Conservation (phyloP, 2,888 invertebrate species). For the Spisula solida region DNA sequence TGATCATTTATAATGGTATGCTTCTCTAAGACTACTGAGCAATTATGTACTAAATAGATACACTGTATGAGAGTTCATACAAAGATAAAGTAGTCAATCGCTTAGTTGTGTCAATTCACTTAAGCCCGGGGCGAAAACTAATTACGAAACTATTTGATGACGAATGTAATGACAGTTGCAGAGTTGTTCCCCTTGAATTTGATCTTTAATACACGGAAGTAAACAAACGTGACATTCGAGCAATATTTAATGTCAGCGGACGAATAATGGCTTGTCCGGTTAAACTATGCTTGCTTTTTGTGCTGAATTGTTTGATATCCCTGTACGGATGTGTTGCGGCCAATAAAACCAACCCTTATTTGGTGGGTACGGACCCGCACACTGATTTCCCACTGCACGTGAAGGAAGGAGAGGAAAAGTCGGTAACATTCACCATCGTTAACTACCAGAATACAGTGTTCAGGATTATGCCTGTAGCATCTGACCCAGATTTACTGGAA, state of each 20-base stretch:
- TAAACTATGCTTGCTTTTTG: conserved; percentile 61
- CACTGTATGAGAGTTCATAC: no score
- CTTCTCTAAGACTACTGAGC: no score
- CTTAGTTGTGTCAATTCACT: neutral
- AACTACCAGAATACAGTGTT: conserved; percentile 48
- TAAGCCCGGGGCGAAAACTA: neutral
- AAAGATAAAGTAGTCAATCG: no score
- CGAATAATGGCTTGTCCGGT: conserved; percentile 67
- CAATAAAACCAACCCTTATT: conserved; percentile 61
- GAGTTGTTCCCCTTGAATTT: conserved; percentile 36
- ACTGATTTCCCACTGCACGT: conserved; percentile 55
- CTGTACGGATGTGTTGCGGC: conserved; percentile 59
- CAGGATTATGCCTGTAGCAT: conserved; percentile 49
- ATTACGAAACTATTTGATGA: conserved; percentile 32
- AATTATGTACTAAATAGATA: no score
- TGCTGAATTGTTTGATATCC: conserved; percentile 56
- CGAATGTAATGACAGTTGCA: neutral
- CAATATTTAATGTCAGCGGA: neutral
- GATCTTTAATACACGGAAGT: conserved; percentile 29
- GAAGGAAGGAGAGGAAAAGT: conserved; percentile 65
- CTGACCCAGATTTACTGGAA: conserved; percentile 60
- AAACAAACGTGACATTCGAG: neutral
- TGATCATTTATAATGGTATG: no score
- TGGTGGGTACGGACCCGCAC: conserved; percentile 52
- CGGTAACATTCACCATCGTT: conserved; percentile 63